These are phyloP conservation scores for Sycophaga agraensis DNA, from an alignment of 1,140 invertebrate species.

Conservation along the genomic window DNA sequence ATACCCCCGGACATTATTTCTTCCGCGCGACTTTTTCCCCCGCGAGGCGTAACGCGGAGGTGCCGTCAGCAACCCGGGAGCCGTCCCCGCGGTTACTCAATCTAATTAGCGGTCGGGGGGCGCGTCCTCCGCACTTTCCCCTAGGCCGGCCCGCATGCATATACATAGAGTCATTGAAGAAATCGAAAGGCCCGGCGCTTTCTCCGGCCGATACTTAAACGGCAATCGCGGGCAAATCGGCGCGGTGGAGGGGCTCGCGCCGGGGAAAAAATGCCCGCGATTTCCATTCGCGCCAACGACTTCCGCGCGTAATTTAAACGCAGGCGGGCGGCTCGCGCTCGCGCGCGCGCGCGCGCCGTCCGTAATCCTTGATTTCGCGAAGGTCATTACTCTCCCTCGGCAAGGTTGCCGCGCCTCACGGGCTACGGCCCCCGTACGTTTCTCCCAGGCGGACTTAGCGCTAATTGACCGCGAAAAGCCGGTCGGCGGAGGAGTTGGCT, in stretches of 20 bases:
- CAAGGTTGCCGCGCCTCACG: conserved; percentile 17
- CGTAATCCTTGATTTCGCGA: conserved; percentile 28
- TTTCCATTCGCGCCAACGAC: conserved; percentile 6
- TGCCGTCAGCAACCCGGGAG: too few species aligned
- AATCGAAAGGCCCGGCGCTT: conserved; percentile 12
- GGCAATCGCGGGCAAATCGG: background rate
- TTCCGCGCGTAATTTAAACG: background rate
- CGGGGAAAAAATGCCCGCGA: background rate
- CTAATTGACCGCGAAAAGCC: too few species aligned
- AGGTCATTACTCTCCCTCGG: conserved; percentile 31
- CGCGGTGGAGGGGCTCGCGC: background rate
- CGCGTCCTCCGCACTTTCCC: background rate
- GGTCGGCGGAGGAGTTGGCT: too few species aligned
- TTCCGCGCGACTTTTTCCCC: background rate
- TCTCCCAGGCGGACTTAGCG: too few species aligned
- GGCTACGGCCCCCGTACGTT: conserved; percentile 10
- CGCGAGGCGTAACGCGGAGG: too few species aligned
- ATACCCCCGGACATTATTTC: too few species aligned
- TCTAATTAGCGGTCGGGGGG: too few species aligned
- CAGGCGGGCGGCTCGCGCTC: background rate
- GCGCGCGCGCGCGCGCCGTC: background rate
- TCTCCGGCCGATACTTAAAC: background rate
- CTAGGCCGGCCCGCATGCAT: too few species aligned
- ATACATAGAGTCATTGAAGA: background rate
- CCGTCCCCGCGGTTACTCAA: too few species aligned